Base-by-base conservation (phyloP, 2,113 vertebrate genomes). In the Paradoxurus hermaphroditus region DNA sequence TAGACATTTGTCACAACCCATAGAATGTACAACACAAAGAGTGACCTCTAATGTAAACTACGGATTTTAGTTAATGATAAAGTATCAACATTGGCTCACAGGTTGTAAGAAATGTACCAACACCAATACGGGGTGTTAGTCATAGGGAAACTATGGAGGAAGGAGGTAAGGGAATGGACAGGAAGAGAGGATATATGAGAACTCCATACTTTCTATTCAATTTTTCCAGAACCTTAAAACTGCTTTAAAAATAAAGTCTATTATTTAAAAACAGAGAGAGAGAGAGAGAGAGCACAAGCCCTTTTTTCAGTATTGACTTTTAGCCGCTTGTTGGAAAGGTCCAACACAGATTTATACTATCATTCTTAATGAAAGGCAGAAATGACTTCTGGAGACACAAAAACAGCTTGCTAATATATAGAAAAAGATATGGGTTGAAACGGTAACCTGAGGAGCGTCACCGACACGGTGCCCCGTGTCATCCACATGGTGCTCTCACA, bases 371-470 rank as follows among this genome's bases (percentile, higher is more conserved):
- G 53, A 92, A 56, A 70, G 14, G 21, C 8, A 82, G 51, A 78
- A 62, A 86, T 92, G 41, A 94, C 46, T 89, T 81, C 72, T 91
- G 46, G 94, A 91, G 82, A 78, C 31, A 56, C 41, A 19, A 82
- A 83, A 70, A 29, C 15, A 83, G 4, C 18, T 63, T 83, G 86
- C 41, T 56, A 46, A 94, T 62, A 36, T 4, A 18, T 18, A 77
- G 46, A 41, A 84, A 79, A 87, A 70, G 56, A 62, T 25, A 63
- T 0, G 59, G 25, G 8, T 4, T 36, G 65, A 90, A 75, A 44
- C 34, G 39, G 51, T 53, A 39, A 39, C 0, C 39, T 2, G 7
- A 59, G 86, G n/a, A 56, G 46, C 41, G 1, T 77, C 39, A 36
- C 19, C 44, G 34, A 10, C 36, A 29, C 0, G 7, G 34, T 19